Evolutionary conservation across 2,888 invertebrate genomes (phyloP), one percentile per base, ranked within the genome.

Genomic region (Portevinia maculata): DNA sequence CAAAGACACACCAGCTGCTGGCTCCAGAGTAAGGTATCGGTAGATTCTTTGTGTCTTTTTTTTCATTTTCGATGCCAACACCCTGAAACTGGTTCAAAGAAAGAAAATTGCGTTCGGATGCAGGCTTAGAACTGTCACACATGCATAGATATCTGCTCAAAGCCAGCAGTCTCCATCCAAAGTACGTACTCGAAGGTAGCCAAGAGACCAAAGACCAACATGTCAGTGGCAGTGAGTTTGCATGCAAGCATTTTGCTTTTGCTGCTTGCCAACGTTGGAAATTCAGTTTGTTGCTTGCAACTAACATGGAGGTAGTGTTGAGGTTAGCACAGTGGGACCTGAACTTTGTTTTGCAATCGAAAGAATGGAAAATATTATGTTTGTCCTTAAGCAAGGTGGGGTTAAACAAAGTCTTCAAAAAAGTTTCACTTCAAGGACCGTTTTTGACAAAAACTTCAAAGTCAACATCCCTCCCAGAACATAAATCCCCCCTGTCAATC

Each of bases 31-130:
- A 0, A 9, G 28, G 39, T 69, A 34, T 52, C 32, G 46, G 24
- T 24, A 1, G 9, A 32, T 30, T 74, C 17, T 28, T 34, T 67
- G 64, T 67, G 50, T 21, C 34, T 41, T 76, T 71, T 13, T 73
- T 78, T 62, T 65, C 39, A 53, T 71, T 76, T 71, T 64, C 30
- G 52, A 67, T 78, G 78, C 78, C 78, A 78, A 83, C 83, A 83
- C 78, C 78, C 78, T 62, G 71, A 73, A 83, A 83, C 83, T 83
- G 71, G 83, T 83, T 83, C 71, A 83, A 67, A 71, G 71, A 73
- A 83, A 67, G 71, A 76, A 83, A 81, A 78, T 39, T 83, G 71
- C 57, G 78, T 78, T 71, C 37, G 62, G 67, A 15, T 21, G 30
- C 17, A 48, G 75, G 75, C 64, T 76, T 81, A 75, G 75, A 81